Evolutionary conservation across 1,140 invertebrate species (phyloP), one percentile per base, ranked within the genome.

Genomic region (Hylaeus volcanicus): DNA sequence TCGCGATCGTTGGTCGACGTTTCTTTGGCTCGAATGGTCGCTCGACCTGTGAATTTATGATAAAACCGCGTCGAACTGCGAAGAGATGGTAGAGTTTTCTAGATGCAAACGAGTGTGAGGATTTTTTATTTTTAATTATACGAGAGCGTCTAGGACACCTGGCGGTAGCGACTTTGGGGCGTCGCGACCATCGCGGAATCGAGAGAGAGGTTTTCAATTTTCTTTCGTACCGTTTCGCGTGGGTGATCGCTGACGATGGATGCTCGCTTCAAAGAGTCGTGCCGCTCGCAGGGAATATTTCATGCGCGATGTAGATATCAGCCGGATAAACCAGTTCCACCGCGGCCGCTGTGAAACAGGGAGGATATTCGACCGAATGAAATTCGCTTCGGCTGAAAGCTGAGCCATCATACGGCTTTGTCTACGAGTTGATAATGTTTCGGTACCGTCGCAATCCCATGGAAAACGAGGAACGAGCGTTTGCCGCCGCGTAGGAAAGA

Each of bases 401-500:
- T 60, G 83, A 79, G 70, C 79, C 71, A 74, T 85, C 84, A 74
- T 85, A 81, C 56, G 64, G 84, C 79, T 86, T 85, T 86, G 83
- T 82, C 66, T 77, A 74, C 71, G 70, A 85, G 79, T 86, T 82
- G 84, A 86, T 85, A 85, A 86, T 85, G 84, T 86, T 86, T 85
- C 70, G 74, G 45, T 72, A 56, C 82, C 65, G 61, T 82, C 74
- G 61, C 70, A 84, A 80, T 76, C 81, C 56, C 73, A 74, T 45
- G 64, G 74, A 45, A 43, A 45, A 75, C 61, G 60, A 65, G 83
- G 79, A 66, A 64, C 70, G 69, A 64, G 26, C 74, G 9, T 53
- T 56, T 64, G 41, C 53, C 26, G 14, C 0, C 14, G 61, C 3
- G 37, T 55, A 12, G 55, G 71, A 79, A 51, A 65, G 64, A 77